Conservation (phyloP, 2,113 vertebrate species). For the Seriola aureovittata region DNA sequence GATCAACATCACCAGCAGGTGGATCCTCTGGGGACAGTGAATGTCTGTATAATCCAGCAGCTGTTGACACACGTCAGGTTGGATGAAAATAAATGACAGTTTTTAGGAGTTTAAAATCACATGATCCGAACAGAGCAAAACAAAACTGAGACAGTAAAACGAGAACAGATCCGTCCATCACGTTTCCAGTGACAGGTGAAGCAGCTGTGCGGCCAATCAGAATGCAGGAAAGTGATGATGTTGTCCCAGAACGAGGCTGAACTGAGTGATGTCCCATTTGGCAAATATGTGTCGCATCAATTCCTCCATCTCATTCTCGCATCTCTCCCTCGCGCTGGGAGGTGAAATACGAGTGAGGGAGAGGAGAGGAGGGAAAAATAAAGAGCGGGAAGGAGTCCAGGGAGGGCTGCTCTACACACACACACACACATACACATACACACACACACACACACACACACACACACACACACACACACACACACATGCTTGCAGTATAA, state of each 20-base stretch:
- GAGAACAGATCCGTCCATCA: background rate
- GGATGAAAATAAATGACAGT: too few species aligned
- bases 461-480: slow-evolving; percentile 3
- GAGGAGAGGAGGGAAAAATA: background rate
- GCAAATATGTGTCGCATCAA: background rate
- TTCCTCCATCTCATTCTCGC: slow-evolving; percentile 37
- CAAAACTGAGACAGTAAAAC: background rate
- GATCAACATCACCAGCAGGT: too few species aligned
- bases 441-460: too few species aligned
- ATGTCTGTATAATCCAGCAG: too few species aligned
- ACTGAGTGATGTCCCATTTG: background rate
- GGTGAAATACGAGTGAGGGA: background rate
- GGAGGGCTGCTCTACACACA: background rate
- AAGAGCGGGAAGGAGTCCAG: slow-evolving; percentile 2
- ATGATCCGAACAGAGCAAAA: background rate
- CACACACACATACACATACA: background rate
- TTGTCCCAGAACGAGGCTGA: background rate
- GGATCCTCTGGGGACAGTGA: too few species aligned
- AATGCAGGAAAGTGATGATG: background rate
- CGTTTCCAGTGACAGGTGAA: background rate
- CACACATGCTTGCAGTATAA: background rate
- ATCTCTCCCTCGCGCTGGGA: background rate
- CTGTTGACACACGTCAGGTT: too few species aligned
- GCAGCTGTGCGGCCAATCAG: background rate
- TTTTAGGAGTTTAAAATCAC: background rate